phyloP scores from a whole-genome alignment of 2,113 vertebrate genomes.

The Cyrtonyx montezumae region DNA sequence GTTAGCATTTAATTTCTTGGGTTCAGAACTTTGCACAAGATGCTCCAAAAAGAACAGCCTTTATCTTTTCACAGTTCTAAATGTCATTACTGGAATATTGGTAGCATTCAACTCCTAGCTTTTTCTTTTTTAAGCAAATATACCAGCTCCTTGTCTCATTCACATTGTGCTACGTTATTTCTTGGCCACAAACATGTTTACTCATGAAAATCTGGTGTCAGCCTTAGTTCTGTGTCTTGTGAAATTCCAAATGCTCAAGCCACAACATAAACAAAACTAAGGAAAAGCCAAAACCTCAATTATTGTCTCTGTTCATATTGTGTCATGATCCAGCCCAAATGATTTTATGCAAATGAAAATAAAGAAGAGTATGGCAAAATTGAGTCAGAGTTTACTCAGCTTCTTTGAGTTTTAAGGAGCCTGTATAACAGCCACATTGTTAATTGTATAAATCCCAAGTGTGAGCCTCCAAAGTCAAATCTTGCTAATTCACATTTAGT shows the following conservation, averaged over 20 bases:
- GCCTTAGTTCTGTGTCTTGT: constrained; percentile 51
- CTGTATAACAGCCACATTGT: neutral
- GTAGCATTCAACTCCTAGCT: neutral
- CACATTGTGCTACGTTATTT: constrained; percentile 29
- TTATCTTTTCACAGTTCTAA: neutral
- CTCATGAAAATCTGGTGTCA: constrained; percentile 54
- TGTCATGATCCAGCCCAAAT: constrained; percentile 44
- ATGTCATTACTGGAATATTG: neutral
- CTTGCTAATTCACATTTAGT: neutral
- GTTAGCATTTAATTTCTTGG: neutral
- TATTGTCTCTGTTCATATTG: constrained; percentile 43
- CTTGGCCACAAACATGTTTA: constrained; percentile 59
- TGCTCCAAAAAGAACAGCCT: neutral
- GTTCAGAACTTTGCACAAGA: neutral
- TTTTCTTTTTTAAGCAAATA: neutral
- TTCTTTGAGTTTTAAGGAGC: neutral
- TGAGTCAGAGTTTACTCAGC: constrained; percentile 57
- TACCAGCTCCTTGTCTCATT: constrained; percentile 8
- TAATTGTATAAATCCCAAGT: neutral
- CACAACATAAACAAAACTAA: constrained; percentile 64
- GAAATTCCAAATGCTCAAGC: constrained; percentile 60
- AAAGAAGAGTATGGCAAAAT: constrained; percentile 59
- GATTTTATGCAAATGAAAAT: constrained; percentile 60
- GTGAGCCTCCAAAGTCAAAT: neutral
- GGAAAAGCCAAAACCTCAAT: constrained; percentile 64